These are phyloP conservation scores for Neelides sp. DNA, from an alignment of 1,140 invertebrate genomes.

Conservation along the genomic window DNA sequence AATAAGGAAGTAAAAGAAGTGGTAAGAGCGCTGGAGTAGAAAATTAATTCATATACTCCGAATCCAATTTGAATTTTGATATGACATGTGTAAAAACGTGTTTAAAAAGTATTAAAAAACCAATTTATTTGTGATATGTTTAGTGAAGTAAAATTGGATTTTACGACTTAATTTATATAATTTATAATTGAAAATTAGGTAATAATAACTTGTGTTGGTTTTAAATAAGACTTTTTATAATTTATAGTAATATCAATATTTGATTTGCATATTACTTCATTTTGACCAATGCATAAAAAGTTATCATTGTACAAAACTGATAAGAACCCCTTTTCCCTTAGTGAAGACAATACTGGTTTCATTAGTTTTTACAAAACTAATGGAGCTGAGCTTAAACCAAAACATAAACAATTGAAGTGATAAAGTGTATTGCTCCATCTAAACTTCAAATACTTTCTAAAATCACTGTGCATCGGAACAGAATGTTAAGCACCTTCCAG, in stretches of 20 bases:
- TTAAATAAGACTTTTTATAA: slow-evolving; percentile 4
- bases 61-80: too few relatives aligned
- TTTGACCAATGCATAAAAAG: not conserved
- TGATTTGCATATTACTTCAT: not conserved
- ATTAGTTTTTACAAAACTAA: slow-evolving; percentile 8
- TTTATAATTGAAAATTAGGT: too few relatives aligned
- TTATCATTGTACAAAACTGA: slow-evolving; percentile 15
- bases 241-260: slow-evolving; percentile 11
- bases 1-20: too few relatives aligned
- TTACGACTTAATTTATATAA: too few relatives aligned
- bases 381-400: slow-evolving; percentile 12
- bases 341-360: not conserved
- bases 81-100: too few relatives aligned
- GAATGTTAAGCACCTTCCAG: slow-evolving; percentile 17
- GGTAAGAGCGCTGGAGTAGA: too few relatives aligned
- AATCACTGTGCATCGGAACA: slow-evolving; percentile 1
- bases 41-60: too few relatives aligned
- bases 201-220: not conserved
- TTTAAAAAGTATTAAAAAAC: too few relatives aligned
- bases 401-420: slow-evolving; percentile 10
- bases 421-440: slow-evolving; percentile 7
- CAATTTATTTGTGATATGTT: too few relatives aligned
- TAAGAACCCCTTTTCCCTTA: slow-evolving; percentile 1
- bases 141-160: too few relatives aligned
- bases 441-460: slow-evolving; percentile 17